Evolutionary conservation across 2,113 vertebrate genomes (phyloP).

Genomic region (Euleptes europaea): DNA sequence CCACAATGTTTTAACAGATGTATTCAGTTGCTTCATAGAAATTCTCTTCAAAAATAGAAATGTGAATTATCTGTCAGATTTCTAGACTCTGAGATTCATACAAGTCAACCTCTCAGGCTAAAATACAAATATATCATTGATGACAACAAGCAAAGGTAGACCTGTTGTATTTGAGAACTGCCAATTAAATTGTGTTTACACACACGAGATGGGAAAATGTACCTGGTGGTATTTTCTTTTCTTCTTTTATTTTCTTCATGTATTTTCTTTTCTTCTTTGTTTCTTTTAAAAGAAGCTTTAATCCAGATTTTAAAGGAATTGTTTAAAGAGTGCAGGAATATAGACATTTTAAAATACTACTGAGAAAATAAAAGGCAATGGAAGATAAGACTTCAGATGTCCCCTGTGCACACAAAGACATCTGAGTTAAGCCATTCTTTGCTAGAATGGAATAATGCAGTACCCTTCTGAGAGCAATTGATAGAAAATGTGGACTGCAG

Average conservation of each 20-base stretch:
- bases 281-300: neutral
- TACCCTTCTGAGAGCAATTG: slow-evolving; percentile 27
- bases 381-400: neutral
- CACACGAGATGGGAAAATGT: neutral
- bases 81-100: neutral
- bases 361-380: slow-evolving; percentile 3
- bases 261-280: too few species aligned
- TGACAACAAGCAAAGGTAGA: slow-evolving; percentile 22
- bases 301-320: neutral
- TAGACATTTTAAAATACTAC: neutral
- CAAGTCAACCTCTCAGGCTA: neutral
- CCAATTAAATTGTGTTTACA: slow-evolving; percentile 43
- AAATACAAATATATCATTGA: neutral
- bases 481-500: slow-evolving; percentile 21
- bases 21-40: neutral
- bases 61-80: neutral
- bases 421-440: neutral
- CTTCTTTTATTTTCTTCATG: too few species aligned
- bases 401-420: neutral
- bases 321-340: neutral
- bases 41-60: neutral
- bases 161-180: slow-evolving; percentile 28
- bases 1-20: neutral
- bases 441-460: slow-evolving; percentile 26
- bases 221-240: neutral